Percentiles rank a stretch among this genome's conserved stretches.
phyloP scores from a whole-genome alignment of 2,888 invertebrate species.

The Dasysyrphus albostriatus region DNA sequence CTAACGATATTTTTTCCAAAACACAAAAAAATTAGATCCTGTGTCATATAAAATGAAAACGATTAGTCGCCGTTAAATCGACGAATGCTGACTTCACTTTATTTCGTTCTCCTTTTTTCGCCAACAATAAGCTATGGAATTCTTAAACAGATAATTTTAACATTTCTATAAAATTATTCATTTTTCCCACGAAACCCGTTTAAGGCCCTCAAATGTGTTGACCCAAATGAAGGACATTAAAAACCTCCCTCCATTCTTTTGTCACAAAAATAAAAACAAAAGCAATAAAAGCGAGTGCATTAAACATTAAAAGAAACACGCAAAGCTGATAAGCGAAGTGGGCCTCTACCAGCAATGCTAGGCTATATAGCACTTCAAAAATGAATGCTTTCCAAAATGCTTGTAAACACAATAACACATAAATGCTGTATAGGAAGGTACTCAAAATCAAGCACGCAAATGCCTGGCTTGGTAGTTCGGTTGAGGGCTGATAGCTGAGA shows the following conservation, averaged over 20 bases:
- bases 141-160: neutral
- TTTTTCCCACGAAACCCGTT: neutral
- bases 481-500: neutral
- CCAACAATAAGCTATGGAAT: neutral
- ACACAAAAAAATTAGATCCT: too few species aligned
- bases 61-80: too few species aligned
- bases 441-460: conserved; percentile 66
- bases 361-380: conserved; percentile 62
- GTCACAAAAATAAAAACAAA: conserved; percentile 33
- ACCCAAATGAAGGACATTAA: conserved; percentile 2
- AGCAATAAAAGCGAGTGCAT: conserved; percentile 39
- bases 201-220: neutral
- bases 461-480: conserved; percentile 32
- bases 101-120: too few species aligned
- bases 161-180: neutral
- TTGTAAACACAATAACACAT: conserved; percentile 54
- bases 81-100: too few species aligned
- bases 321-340: conserved; percentile 66
- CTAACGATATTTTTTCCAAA: too few species aligned
- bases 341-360: conserved; percentile 36
- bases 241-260: neutral
- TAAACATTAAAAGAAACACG: conserved; percentile 47
- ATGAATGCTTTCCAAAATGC: conserved; percentile 62
- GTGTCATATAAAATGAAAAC: too few species aligned
- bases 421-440: conserved; percentile 46